Evolutionary conservation across 2,797 vertebrate species (phyloP), one percentile per base, ranked within the genome.

Genomic region (Parotocinclus haroldoi): DNA sequence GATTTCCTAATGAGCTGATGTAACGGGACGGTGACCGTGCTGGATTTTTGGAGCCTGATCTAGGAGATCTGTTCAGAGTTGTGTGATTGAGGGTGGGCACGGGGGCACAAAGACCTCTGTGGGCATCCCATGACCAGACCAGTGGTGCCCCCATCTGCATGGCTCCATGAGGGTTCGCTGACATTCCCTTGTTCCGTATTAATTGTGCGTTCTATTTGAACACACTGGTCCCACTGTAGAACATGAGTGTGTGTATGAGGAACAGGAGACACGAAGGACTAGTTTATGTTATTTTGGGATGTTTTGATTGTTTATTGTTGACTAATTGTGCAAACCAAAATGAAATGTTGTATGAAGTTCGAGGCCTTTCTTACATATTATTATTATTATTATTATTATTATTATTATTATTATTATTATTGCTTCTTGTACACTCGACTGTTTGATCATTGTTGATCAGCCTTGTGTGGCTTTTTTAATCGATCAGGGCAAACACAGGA

Each of bases 151-250:
- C 27, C 27, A 27, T 5, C 27, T 27, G 27, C 27, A 5, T 27
- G 27, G 5, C 27, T 5, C 27, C 27, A 27, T 27, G 27, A 27
- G 27, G 27, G 53, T 27, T 52, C 42, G 53, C 50, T 55, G 52
- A 11, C 8, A 42, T 42, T 45, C 27, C 50, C 19, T 44, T 39
- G 9, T 37, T n/a, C 19, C 7, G 53, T 58, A 68, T 51, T 76
- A 66, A 66, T 51, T 65, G 83, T 82, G 86, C 82, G 87, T 86
- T 62, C 16, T 48, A 78, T 75, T 66, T 65, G 62, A 58, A 16
- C 37, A 10, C 51, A 37, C 73, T 42, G 71, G 83, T 84, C 77
- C 2, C 9, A 42, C 8, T 42, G 10, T 42, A 42, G 1, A 8
- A 11, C 3, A 42, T 3, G 10, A 42, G 40, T 8, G 8, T 9